These are phyloP conservation scores for Garrulus glandarius DNA, from an alignment of 2,797 vertebrate genomes.

Conservation along the genomic window DNA sequence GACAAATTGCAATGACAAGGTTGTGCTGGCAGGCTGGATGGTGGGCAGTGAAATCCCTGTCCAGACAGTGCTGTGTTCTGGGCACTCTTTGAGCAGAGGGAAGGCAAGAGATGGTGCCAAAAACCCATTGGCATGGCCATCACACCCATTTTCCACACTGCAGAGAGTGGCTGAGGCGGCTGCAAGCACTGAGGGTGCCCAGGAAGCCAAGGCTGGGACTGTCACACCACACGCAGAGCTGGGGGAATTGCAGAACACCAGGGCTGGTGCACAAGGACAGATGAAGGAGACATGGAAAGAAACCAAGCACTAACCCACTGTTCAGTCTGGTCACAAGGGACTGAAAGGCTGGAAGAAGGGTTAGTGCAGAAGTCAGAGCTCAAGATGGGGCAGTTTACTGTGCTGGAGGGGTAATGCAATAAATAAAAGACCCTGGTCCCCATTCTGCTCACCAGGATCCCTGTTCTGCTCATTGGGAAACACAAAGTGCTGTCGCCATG, in stretches of 20 bases:
- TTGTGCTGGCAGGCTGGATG: not conserved
- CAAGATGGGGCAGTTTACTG: rapidly evolving
- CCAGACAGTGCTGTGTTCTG: not conserved
- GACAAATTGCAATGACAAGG: slow-evolving; percentile 42
- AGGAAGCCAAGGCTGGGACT: not conserved
- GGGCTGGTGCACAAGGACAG: not conserved
- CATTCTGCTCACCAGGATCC: rapidly evolving
- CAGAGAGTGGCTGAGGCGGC: rapidly evolving
- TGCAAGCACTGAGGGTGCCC: not conserved
- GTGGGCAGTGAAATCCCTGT: not conserved
- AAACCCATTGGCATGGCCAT: not conserved
- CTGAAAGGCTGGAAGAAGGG: not conserved
- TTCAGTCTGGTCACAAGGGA: not conserved
- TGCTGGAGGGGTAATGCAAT: rapidly evolving
- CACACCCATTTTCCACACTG: not conserved
- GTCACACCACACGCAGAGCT: rapidly evolving
- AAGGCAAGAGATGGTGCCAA: not conserved
- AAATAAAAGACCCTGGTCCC: not conserved
- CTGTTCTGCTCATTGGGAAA: rapidly evolving
- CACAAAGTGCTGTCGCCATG: not conserved
- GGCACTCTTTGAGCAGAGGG: not conserved
- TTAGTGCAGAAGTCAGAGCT: not conserved
- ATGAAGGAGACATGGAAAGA: not conserved
- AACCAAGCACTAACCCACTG: not conserved
- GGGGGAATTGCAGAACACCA: not conserved